A percentile compares a stretch with the other conserved stretches of the same genome.
These are phyloP conservation scores for Semicossyphus pulcher DNA, from an alignment of 2,113 vertebrate species.

Conservation along the genomic window DNA sequence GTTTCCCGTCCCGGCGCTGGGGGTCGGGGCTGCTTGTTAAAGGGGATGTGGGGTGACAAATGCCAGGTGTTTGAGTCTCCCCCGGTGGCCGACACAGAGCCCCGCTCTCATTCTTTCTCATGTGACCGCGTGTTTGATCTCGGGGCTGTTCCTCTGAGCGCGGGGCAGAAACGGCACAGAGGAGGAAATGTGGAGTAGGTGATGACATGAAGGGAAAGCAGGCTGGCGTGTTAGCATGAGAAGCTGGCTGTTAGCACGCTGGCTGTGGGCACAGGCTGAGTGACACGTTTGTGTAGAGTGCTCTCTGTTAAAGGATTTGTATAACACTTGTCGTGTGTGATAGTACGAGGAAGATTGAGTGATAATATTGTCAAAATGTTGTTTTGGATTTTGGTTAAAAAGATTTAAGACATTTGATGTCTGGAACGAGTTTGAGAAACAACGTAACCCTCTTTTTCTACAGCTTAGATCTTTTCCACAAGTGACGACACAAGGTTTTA, in stretches of 20 bases:
- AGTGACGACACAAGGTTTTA: no score
- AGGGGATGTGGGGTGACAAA: constrained; percentile 76
- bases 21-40: constrained; percentile 36
- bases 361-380: not conserved
- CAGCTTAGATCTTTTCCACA: no score
- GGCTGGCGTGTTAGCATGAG: constrained; percentile 25
- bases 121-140: constrained; percentile 73
- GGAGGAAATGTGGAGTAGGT: constrained; percentile 57
- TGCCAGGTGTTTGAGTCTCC: constrained; percentile 78
- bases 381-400: no score
- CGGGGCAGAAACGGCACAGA: constrained; percentile 28
- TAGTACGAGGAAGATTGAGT: not conserved
- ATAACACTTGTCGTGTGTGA: not conserved
- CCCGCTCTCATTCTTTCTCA: constrained; percentile 53
- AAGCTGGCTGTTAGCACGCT: not conserved
- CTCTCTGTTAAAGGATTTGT: not conserved
- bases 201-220: constrained; percentile 55
- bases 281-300: not conserved
- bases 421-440: no score
- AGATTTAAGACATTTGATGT: no score
- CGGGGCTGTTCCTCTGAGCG: constrained; percentile 8
- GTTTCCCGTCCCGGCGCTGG: constrained; percentile 25
- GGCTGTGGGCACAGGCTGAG: constrained; percentile 15
- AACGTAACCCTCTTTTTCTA: no score
- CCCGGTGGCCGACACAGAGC: constrained; percentile 43